These are phyloP conservation scores for Triops longicaudatus DNA, from an alignment of 1,140 invertebrate species.

Conservation along the genomic window DNA sequence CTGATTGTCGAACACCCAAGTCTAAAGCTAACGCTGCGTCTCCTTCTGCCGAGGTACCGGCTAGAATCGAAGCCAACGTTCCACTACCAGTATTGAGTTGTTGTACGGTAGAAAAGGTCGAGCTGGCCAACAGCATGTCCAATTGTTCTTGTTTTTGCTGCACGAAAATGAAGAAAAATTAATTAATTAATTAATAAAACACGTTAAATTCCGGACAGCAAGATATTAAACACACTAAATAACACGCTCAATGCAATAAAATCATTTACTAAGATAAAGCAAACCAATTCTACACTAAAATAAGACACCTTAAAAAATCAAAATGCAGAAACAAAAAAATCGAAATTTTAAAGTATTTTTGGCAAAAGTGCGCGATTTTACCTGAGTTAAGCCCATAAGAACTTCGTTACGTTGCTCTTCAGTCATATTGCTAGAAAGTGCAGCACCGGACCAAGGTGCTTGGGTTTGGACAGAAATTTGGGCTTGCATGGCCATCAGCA, in stretches of 20 bases:
- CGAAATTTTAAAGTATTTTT: too few species aligned
- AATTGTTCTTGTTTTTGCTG: constrained; percentile 27
- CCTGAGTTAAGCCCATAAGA: constrained; percentile 16
- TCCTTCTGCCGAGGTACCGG: not conserved
- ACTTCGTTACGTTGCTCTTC: not conserved
- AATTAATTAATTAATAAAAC: not conserved
- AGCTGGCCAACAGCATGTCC: constrained; percentile 21
- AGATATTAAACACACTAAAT: too few species aligned
- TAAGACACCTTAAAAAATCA: too few species aligned
- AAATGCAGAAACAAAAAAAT: too few species aligned
- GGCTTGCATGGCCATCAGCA: constrained; percentile 29
- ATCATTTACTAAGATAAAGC: too few species aligned
- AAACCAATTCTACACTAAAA: too few species aligned
- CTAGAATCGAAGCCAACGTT: constrained; percentile 21
- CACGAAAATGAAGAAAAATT: too few species aligned
- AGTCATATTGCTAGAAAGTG: not conserved
- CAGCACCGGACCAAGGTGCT: constrained; percentile 16
- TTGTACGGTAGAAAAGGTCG: constrained; percentile 25
- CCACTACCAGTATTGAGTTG: constrained; percentile 20
- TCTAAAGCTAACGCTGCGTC: not conserved
- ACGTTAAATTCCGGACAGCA: not conserved
- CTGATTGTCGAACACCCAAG: not conserved
- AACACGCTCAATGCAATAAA: too few species aligned
- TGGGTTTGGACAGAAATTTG: constrained; percentile 17
- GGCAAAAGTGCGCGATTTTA: not conserved